Base-by-base conservation (phyloP, 64 coral and sea anemone genomes). In the Actinia equina region DNA sequence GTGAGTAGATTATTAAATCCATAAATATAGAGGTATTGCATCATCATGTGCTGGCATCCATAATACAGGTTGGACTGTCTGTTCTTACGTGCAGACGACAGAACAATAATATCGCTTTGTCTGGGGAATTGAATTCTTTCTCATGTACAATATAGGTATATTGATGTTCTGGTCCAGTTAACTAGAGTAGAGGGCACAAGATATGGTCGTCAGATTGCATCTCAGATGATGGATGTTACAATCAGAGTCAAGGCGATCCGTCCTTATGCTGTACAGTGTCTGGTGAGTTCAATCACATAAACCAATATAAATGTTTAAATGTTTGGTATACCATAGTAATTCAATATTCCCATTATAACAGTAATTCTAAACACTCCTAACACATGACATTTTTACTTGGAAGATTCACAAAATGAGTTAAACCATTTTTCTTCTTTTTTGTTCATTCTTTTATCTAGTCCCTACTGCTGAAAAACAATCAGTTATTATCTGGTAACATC, bases 201-300 rank as follows among this genome's bases (percentile, higher is more conserved):
- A 18, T 87, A 88, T 94, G 93, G 93, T 20, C 90, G 87, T 70
- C 89, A 82, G 54, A 55, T 94, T 26, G 89, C 93, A 52, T 86
- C 93, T 44, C 93, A 94, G 71, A 94, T 94, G 93, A 91, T 94
- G 93, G 93, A 94, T 87, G 93, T 94, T 16, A 83, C 93, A 43
- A 94, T 94, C 44, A 88, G 93, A 79, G 93, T 94, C 25, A 94
- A 94, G 79, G 93, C 93, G 56, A 87, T 94, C 37, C 77, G 89
- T 53, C 87, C 93, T 79, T 94, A 94, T 87, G 93, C 89, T 43
- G 93, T 94, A 19, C 93, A 91, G 83, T 90, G 88, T 64, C 60
- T 94, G 51, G 93, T 94, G 26, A 79, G 93, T 87, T 0, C 71
- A 18, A 22, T 61, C 26, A 65, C 8, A 2, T 19, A 8, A 4